Evolutionary conservation across 2,797 vertebrate genomes (phyloP), one percentile per base, ranked within the genome.

Genomic region (Alcedo atthis): DNA sequence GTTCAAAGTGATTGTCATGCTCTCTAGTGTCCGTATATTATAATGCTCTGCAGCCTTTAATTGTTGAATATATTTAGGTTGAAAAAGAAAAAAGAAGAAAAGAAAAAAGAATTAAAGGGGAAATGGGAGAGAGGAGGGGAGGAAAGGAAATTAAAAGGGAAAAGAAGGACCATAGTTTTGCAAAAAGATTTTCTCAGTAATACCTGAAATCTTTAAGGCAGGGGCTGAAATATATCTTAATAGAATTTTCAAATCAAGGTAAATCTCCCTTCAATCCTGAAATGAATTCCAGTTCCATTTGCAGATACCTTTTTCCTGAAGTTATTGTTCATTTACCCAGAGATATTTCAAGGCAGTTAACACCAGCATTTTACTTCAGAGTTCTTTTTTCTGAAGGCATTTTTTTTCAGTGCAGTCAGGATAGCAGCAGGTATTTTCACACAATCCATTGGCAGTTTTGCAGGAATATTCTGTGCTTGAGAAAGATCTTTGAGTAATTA

Each of bases 81-180:
- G 16, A 20, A 32, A 55, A 30, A 30, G 30, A 53, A 54, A 54
- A n/a, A n/a, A 54, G 17, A 19, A 9, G 15, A 15, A 28, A 28
- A 5, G 4, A 22, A 40, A 6, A 22, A 48, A 48, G 8, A 13
- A 25, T 25, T 40, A 40, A 40, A 40, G 14, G 37, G 37, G 37
- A 40, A 40, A 40, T 40, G 37, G 37, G 37, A 14, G 37, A 40
- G 37, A 24, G 22, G 14, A 48, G 24, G 9, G 8, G 15, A 32
- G 12, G 10, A 32, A 55, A 26, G 43, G 45, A 48, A 48, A 13
- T 15, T 15, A 49, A 49, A 26, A 49, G 48, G 48, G 26, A 49
- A 49, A 22, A 48, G 22, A 54, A 24, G 20, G 0, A 5, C 9
- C 4, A 12, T 15, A 2, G 1, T 43, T 61, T 53, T 33, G 21